phyloP scores from a whole-genome alignment of 2,888 invertebrate species.

The Tridacna gigas region DNA sequence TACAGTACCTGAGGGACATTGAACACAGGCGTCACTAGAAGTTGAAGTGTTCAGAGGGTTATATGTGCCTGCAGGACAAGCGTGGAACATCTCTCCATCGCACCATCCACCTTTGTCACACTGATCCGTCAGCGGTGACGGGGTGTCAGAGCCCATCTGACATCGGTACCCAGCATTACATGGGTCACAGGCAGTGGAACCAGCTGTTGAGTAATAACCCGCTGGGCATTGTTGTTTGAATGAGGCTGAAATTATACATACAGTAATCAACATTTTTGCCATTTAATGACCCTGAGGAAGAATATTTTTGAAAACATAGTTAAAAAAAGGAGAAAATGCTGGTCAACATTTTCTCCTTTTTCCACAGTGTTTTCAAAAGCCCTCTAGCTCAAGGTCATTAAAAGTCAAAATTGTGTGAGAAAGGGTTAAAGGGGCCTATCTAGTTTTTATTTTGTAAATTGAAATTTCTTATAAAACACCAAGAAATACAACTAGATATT shows the following conservation, averaged over 20 bases:
- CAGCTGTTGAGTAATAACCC: slow-evolving; percentile 80
- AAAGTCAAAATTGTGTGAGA: no score
- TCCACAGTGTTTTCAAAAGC: no score
- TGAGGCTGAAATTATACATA: slow-evolving; percentile 69
- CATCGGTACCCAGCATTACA: slow-evolving; percentile 81
- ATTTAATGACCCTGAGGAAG: no score
- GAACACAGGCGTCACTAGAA: slow-evolving; percentile 67
- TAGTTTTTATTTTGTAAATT: no score
- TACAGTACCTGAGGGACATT: slow-evolving; percentile 78
- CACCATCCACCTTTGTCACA: slow-evolving; percentile 81
- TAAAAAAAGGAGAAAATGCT: no score
- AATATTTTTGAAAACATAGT: no score
- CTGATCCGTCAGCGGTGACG: slow-evolving; percentile 71
- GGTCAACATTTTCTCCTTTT: no score
- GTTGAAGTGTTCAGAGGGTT: slow-evolving; percentile 78
- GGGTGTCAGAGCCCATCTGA: slow-evolving; percentile 75
- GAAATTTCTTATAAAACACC: no score
- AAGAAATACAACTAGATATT: no score
- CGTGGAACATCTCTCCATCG: slow-evolving; percentile 77
- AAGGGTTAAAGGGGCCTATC: no score
- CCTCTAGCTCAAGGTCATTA: no score
- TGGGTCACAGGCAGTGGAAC: slow-evolving; percentile 68
- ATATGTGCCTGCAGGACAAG: slow-evolving; percentile 81
- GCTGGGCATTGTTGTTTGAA: slow-evolving; percentile 78
- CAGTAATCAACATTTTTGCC: not conserved